A percentile compares a stretch with the other conserved stretches of the same genome.
Conservation (phyloP, 2,797 vertebrate genomes). For the Coracias cyanogaster region DNA sequence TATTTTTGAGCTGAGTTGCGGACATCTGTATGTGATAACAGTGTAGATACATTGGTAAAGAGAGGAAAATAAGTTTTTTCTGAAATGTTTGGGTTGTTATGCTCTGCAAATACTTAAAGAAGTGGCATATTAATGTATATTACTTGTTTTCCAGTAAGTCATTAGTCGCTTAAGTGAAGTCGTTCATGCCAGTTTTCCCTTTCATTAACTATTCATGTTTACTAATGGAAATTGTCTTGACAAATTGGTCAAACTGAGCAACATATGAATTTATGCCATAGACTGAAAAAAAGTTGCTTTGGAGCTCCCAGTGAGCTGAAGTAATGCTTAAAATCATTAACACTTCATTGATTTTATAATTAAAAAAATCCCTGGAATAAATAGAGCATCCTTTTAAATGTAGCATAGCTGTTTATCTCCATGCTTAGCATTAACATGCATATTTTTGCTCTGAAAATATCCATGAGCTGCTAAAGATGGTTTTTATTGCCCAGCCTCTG, state of each 20-base stretch:
- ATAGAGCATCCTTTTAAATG: conserved; percentile 64
- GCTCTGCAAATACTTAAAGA: conserved; percentile 53
- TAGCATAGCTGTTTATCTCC: conserved; percentile 43
- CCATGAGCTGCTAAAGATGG: background rate
- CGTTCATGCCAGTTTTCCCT: conserved; percentile 74
- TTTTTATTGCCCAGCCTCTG: background rate
- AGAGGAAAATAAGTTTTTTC: background rate
- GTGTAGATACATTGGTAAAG: background rate
- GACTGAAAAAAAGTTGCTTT: conserved; percentile 65
- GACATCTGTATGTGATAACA: background rate
- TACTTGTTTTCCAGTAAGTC: conserved; percentile 78
- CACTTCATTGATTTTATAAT: conserved; percentile 80
- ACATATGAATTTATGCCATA: conserved; percentile 72
- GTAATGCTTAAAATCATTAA: conserved; percentile 78
- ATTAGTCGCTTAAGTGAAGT: conserved; percentile 74
- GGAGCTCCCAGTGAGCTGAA: conserved; percentile 65
- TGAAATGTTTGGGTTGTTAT: background rate
- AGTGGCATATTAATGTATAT: conserved; percentile 37
- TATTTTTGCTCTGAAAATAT: conserved; percentile 4
- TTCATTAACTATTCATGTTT: conserved; percentile 84
- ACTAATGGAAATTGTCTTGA: conserved; percentile 82
- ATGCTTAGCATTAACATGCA: background rate
- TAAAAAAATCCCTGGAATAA: conserved; percentile 68
- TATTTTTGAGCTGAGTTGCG: background rate
- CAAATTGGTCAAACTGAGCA: conserved; percentile 78